A percentile compares a stretch with the other conserved stretches of the same genome.
phyloP scores from a whole-genome alignment of 1,140 invertebrate genomes.

The Ericerus pela region DNA sequence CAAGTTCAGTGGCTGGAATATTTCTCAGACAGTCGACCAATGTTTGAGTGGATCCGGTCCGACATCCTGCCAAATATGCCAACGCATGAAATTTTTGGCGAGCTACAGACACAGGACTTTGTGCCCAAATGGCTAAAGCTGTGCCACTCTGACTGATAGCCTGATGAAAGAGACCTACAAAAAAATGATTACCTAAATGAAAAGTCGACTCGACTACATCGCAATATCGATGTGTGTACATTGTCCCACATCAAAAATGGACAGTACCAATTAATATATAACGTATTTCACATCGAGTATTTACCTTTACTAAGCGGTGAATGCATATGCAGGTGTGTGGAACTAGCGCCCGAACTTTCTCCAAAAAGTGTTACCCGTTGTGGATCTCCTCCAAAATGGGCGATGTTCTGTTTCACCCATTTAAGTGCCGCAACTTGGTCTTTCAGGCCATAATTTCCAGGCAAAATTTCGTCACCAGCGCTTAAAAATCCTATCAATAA shows the following conservation, averaged over 20 bases:
- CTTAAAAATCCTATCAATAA: conserved; percentile 20
- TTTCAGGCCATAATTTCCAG: conserved; percentile 18
- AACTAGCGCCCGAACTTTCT: conserved; percentile 16
- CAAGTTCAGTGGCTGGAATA: not conserved
- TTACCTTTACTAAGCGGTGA: conserved; percentile 17
- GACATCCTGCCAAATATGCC: conserved; percentile 4
- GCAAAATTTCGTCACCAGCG: not conserved
- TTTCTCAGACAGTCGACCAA: conserved; percentile 4
- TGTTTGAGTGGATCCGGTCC: not conserved
- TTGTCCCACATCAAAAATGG: not conserved
- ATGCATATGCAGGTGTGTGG: conserved; percentile 16
- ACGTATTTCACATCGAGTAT: not conserved
- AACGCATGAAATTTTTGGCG: not conserved
- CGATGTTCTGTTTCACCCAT: conserved; percentile 19
- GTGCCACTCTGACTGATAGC: conserved; percentile 17
- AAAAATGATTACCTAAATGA: not conserved
- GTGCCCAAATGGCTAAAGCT: not conserved
- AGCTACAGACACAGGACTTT: not conserved
- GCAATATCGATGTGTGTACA: not conserved
- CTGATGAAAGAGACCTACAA: conserved; percentile 17
- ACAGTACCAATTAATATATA: not conserved
- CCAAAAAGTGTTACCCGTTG: conserved; percentile 16
- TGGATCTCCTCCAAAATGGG: conserved; percentile 18
- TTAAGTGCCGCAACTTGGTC: conserved; percentile 17
- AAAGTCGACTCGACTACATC: not conserved